Conservation (phyloP, 2,113 vertebrate species). For the Trichechus manatus region DNA sequence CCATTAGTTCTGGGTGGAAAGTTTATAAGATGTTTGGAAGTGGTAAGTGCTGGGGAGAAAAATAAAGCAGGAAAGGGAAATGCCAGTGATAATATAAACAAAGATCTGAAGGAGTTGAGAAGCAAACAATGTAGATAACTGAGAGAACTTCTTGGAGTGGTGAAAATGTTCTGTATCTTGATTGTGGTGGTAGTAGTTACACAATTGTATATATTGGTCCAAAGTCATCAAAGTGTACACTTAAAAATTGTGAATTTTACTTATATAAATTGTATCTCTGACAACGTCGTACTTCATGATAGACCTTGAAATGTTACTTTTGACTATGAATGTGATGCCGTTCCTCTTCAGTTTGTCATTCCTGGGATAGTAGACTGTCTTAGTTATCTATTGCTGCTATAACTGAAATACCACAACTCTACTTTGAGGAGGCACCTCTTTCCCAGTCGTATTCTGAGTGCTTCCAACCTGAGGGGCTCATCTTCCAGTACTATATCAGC, state of each 20-base stretch:
- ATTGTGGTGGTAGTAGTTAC: no score
- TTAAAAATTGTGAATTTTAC: background rate
- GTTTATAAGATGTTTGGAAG: background rate
- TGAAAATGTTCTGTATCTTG: background rate
- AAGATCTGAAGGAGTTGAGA: background rate
- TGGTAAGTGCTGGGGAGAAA: background rate
- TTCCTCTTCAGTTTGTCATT: no score
- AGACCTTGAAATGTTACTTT: no score
- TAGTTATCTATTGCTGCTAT: no score
- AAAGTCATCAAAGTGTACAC: background rate
- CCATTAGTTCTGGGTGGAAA: background rate
- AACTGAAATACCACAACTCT: no score
- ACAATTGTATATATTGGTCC: background rate
- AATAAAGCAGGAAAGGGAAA: background rate
- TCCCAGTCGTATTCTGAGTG: background rate
- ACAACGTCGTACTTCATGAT: no score
- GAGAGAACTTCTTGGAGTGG: background rate
- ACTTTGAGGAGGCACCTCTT: no score
- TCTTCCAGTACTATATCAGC: background rate
- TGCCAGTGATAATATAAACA: background rate
- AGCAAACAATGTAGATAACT: background rate
- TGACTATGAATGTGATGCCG: no score
- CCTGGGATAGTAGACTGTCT: no score
- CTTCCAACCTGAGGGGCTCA: background rate
- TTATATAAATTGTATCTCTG: background rate